Evolutionary conservation across 2,888 invertebrate species (phyloP).

Genomic region (Cotesia congregata): DNA sequence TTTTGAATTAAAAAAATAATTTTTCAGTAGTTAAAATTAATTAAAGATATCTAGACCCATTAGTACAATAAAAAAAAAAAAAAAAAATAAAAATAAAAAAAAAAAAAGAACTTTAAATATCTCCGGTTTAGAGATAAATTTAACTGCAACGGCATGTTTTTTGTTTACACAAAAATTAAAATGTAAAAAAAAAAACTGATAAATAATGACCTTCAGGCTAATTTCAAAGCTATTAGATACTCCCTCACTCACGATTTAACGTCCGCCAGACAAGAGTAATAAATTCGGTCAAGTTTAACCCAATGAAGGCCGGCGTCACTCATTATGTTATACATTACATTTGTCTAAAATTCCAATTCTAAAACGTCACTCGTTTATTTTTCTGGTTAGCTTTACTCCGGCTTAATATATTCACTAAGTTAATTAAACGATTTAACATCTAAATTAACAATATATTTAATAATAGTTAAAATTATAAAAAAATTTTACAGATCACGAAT

Average conservation of each 20-base stretch:
- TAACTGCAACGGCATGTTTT: not conserved
- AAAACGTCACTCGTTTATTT: conserved; percentile 3
- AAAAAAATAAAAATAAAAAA: not conserved
- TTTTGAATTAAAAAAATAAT: no score
- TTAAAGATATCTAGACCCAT: no score
- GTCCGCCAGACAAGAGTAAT: conserved; percentile 24
- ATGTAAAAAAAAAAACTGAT: not conserved
- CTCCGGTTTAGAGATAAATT: not conserved
- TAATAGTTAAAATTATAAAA: no score
- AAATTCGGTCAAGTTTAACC: conserved; percentile 52
- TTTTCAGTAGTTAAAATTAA: no score
- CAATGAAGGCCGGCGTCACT: not conserved
- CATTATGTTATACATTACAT: not conserved
- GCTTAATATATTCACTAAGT: no score
- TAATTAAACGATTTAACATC: no score
- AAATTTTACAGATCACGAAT: no score
- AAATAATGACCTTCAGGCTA: conserved; percentile 31
- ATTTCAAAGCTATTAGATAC: conserved; percentile 35
- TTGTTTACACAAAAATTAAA: not conserved
- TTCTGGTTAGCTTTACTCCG: not conserved
- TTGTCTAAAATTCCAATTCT: conserved; percentile 1
- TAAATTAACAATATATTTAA: no score
- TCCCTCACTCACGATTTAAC: conserved; percentile 30
- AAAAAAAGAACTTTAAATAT: not conserved
- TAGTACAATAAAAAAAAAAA: not conserved